phyloP scores from a whole-genome alignment of 2,797 vertebrate species.

The Channa striata region DNA sequence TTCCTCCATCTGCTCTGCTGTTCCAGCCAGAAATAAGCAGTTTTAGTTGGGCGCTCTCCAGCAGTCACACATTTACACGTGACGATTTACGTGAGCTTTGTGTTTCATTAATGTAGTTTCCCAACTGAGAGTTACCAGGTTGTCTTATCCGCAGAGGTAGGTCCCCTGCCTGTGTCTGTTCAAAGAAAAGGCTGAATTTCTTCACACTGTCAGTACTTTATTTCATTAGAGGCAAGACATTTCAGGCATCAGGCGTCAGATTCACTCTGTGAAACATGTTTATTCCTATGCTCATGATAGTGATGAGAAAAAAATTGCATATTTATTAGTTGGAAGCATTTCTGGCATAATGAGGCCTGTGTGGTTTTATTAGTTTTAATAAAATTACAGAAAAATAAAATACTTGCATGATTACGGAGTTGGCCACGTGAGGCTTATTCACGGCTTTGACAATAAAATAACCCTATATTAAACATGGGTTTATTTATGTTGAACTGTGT shows the following conservation, averaged over 20 bases:
- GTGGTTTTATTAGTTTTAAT: not conserved
- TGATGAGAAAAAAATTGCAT: not conserved
- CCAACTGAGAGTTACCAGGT: not conserved
- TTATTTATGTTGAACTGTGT: not conserved
- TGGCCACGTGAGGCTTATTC: not conserved
- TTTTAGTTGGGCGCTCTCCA: conserved; percentile 2
- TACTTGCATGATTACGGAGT: not conserved
- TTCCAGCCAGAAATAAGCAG: conserved; percentile 30
- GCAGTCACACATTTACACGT: conserved; percentile 1
- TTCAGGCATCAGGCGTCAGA: not conserved
- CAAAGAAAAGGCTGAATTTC: not conserved
- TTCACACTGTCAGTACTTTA: not conserved
- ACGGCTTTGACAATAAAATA: not conserved
- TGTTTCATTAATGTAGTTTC: not conserved
- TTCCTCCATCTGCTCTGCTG: conserved; percentile 23
- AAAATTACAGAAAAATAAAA: not conserved
- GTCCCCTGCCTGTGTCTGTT: not conserved
- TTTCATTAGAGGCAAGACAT: not conserved
- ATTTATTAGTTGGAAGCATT: too few relatives aligned
- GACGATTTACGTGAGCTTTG: not conserved
- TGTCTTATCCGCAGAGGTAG: not conserved
- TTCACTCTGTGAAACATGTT: not conserved
- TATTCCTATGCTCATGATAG: not conserved
- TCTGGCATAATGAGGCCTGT: not conserved
- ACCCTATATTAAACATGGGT: not conserved